Evolutionary conservation across 2,888 invertebrate species (phyloP).

Genomic region (Callyntrura guangdongensis): DNA sequence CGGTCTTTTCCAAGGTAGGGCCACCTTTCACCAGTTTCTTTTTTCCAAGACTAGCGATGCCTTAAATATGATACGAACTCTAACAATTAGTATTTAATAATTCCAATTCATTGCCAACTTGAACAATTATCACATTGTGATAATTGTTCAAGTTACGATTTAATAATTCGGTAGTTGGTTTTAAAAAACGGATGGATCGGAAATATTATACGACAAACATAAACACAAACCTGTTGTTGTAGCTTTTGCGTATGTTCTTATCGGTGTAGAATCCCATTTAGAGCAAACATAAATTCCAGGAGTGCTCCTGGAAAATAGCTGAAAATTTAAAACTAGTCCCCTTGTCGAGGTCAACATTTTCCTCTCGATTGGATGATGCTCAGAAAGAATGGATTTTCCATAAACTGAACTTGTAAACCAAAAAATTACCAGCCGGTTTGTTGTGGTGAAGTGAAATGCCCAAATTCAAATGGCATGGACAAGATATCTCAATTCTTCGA

Average conservation of each 20-base stretch:
- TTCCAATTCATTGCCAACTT: too few relatives aligned
- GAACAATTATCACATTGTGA: too few relatives aligned
- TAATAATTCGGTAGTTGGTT: too few relatives aligned
- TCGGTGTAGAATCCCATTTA: not conserved
- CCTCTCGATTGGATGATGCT: too few relatives aligned
- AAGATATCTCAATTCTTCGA: not conserved
- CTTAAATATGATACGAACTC: too few relatives aligned
- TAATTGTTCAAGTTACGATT: too few relatives aligned
- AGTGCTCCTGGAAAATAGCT: constrained; percentile 35
- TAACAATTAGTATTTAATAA: too few relatives aligned
- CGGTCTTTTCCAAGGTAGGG: constrained; percentile 89
- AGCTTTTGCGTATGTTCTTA: not conserved
- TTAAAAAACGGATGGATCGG: too few relatives aligned
- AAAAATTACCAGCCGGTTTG: not conserved
- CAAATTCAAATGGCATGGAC: not conserved
- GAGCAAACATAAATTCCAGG: constrained; percentile 33
- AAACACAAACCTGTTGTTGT: constrained; percentile 33
- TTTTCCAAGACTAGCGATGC: constrained; percentile 82
- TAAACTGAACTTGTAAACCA: too few relatives aligned
- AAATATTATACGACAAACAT: too few relatives aligned
- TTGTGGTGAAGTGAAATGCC: too few relatives aligned
- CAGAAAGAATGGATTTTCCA: too few relatives aligned
- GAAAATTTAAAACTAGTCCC: constrained; percentile 13
- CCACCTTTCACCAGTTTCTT: constrained; percentile 89
- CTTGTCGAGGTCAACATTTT: constrained; percentile 17